phyloP scores from a whole-genome alignment of 2,888 invertebrate genomes.

The Lymantria monacha region DNA sequence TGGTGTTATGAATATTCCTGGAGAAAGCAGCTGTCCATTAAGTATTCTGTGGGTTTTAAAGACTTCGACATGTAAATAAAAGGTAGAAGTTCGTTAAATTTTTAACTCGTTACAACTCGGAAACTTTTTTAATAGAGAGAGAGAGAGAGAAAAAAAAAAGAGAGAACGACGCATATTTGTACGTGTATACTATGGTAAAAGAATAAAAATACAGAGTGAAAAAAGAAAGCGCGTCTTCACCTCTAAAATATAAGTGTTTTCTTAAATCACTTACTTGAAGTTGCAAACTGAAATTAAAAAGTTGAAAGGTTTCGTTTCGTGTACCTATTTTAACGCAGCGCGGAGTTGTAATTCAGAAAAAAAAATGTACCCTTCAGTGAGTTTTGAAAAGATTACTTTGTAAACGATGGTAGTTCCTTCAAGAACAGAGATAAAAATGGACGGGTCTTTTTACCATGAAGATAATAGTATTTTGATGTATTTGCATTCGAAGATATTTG shows the following conservation, averaged over 20 bases:
- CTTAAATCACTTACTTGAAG: constrained; percentile 37
- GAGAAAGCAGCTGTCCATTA: too few species aligned
- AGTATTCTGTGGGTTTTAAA: too few species aligned
- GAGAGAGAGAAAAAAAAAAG: too few species aligned
- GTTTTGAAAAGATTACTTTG: constrained; percentile 25
- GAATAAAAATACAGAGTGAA: too few species aligned
- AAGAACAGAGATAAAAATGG: neutral
- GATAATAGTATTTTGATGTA: neutral
- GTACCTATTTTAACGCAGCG: constrained; percentile 26
- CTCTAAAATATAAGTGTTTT: constrained; percentile 35
- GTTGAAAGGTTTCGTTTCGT: constrained; percentile 33
- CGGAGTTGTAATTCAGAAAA: constrained; percentile 17
- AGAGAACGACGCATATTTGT: too few species aligned
- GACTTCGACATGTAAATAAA: too few species aligned
- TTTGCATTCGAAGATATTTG: neutral
- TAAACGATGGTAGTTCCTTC: constrained; percentile 9
- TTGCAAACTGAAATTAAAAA: constrained; percentile 34
- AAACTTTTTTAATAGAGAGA: too few species aligned
- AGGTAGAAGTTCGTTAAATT: too few species aligned
- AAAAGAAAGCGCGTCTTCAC: too few species aligned
- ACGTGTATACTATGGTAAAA: too few species aligned
- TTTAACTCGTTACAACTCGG: too few species aligned
- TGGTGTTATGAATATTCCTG: too few species aligned
- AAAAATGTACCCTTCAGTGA: constrained; percentile 20
- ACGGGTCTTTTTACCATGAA: constrained; percentile 2